Evolutionary conservation across 2,888 invertebrate species (phyloP).

Genomic region (Trachelus troglodyta): DNA sequence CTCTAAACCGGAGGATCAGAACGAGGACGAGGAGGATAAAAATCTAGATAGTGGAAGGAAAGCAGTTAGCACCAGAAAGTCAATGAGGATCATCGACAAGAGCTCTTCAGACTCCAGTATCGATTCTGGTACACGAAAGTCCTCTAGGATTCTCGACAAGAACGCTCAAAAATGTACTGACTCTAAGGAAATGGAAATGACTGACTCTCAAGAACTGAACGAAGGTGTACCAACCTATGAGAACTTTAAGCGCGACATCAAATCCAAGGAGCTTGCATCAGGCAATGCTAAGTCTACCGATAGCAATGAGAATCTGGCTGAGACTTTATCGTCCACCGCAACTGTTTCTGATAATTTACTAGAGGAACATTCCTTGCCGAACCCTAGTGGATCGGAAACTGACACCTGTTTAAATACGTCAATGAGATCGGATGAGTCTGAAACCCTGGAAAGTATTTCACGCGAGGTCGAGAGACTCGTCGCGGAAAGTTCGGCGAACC

Average conservation of each 20-base stretch:
- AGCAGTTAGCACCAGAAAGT: conserved; percentile 31
- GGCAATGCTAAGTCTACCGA: neutral
- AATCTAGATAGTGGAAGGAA: conserved; percentile 28
- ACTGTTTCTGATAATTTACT: neutral
- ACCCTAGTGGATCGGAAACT: neutral
- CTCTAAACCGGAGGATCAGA: neutral
- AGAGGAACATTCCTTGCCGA: neutral
- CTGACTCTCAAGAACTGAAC: neutral
- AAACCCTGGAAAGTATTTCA: conserved; percentile 59
- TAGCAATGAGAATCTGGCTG: neutral
- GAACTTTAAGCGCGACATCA: neutral
- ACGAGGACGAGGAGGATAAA: neutral
- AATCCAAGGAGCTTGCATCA: neutral
- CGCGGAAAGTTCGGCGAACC: conserved; percentile 28
- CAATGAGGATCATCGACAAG: conserved; percentile 34
- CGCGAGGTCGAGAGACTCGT: conserved; percentile 56
- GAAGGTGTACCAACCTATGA: neutral
- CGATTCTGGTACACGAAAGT: conserved; percentile 4
- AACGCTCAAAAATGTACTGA: neutral
- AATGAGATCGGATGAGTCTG: conserved; percentile 42
- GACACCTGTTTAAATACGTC: conserved; percentile 7
- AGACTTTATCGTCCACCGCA: neutral
- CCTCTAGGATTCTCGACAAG: conserved; percentile 2
- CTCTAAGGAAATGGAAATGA: neutral
- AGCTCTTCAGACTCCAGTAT: conserved; percentile 1